These are phyloP conservation scores for Falco columbarius DNA, from an alignment of 2,797 vertebrate species.

Conservation along the genomic window DNA sequence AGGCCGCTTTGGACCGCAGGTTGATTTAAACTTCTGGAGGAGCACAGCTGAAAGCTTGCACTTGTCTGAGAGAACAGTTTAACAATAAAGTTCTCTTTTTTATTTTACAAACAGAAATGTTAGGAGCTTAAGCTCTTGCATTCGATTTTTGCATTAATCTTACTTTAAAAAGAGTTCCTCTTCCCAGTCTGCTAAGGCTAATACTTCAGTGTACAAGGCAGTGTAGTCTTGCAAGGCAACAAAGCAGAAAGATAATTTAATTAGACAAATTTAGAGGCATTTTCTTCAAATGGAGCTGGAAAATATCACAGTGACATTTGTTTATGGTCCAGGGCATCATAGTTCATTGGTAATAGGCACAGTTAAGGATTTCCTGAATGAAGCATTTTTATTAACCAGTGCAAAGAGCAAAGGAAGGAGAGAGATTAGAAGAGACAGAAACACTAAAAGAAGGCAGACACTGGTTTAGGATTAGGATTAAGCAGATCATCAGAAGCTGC, in stretches of 20 bases:
- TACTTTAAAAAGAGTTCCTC: background rate
- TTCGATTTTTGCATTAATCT: background rate
- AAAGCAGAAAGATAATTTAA: constrained; percentile 13
- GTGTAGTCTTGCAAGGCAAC: background rate
- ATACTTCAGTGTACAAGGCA: background rate
- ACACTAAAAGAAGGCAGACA: background rate
- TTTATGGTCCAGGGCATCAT: background rate
- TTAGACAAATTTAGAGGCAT: background rate
- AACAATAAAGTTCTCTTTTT: background rate
- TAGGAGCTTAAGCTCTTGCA: background rate
- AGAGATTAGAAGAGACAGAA: background rate
- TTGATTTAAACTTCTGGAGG: background rate
- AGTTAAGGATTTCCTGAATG: background rate
- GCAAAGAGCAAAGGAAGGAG: background rate
- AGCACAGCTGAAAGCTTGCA: background rate
- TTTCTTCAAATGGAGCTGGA: background rate
- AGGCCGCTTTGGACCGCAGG: background rate
- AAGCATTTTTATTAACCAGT: background rate
- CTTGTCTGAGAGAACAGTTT: background rate
- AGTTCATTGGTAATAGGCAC: background rate
- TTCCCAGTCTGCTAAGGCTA: background rate
- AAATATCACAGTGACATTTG: background rate
- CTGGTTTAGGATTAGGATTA: background rate
- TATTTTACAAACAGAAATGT: background rate
- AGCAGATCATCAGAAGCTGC: background rate